phyloP scores from a whole-genome alignment of 2,797 vertebrate species.

The Vipera latastei region DNA sequence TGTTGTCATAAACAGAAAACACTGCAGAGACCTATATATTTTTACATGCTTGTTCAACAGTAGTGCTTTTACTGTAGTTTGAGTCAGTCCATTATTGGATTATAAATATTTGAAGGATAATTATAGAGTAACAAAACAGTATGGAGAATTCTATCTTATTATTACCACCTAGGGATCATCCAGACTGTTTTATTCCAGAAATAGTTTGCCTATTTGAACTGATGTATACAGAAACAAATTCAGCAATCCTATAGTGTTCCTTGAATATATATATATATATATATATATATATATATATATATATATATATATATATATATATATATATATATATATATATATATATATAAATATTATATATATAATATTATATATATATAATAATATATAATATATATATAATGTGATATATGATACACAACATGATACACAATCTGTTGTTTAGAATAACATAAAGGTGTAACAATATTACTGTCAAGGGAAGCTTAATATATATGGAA shows the following conservation, averaged over 20 bases:
- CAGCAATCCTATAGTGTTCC: not conserved
- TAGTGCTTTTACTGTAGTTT: not conserved
- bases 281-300: too few relatives aligned
- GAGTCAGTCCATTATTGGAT: not conserved
- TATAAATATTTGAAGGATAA: not conserved
- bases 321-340: too few relatives aligned
- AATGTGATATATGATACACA: too few relatives aligned
- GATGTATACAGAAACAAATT: not conserved
- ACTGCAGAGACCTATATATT: not conserved
- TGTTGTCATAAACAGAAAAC: not conserved
- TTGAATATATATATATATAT: not conserved
- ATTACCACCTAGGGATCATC: not conserved
- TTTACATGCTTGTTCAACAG: not conserved
- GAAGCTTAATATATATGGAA: not conserved
- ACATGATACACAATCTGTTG: not conserved
- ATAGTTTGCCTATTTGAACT: not conserved
- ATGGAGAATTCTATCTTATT: not conserved
- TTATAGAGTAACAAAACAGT: not conserved
- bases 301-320: too few relatives aligned
- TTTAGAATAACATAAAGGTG: not conserved
- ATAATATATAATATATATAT: too few relatives aligned
- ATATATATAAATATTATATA: too few relatives aligned
- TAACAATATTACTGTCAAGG: not conserved
- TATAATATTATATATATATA: too few relatives aligned
- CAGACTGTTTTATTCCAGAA: not conserved